A percentile compares a stretch with the other conserved stretches of the same genome.
Conservation (phyloP, 2,113 vertebrate genomes). For the Sapajus apella region DNA sequence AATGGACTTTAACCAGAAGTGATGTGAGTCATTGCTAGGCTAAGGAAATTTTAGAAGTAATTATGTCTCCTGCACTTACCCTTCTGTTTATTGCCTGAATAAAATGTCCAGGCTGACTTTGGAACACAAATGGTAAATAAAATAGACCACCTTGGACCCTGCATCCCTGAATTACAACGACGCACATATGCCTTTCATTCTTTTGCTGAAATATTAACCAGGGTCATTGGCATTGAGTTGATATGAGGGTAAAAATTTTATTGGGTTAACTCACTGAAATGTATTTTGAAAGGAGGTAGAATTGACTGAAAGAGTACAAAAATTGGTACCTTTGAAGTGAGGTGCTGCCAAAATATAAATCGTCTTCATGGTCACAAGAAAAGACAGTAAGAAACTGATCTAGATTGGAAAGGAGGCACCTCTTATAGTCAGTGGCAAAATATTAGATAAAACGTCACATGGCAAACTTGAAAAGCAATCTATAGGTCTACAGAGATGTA, state of each 20-base stretch:
- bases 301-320: background rate
- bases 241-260: background rate
- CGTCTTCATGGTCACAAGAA: background rate
- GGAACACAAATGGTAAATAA: background rate
- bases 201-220: no score
- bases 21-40: background rate
- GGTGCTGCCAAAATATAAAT: no score
- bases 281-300: background rate
- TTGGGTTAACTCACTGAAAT: background rate
- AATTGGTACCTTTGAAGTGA: background rate
- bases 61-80: background rate
- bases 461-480: background rate
- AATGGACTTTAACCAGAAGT: background rate
- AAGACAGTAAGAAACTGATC: fast-evolving
- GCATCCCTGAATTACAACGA: background rate
- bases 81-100: background rate
- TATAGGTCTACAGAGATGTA: no score
- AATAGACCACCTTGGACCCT: background rate
- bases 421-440: background rate
- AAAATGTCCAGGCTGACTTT: background rate
- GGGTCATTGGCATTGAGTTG: background rate
- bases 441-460: background rate
- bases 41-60: background rate
- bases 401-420: background rate
- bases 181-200: background rate